Evolutionary conservation across 2,113 vertebrate species (phyloP), one percentile per base, ranked within the genome.

Genomic region (Xiphophorus couchianus): DNA sequence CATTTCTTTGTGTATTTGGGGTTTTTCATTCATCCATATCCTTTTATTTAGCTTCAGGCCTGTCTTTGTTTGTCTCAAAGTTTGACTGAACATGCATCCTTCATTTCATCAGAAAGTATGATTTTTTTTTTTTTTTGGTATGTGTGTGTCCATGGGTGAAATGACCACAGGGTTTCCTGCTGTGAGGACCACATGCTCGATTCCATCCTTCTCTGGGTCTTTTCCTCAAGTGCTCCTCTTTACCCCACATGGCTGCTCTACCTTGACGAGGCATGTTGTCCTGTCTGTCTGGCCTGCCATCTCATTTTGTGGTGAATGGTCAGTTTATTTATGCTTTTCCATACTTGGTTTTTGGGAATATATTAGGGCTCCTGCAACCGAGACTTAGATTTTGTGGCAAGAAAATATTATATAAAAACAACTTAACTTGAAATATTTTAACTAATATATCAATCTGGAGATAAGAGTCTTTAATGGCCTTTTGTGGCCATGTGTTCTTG

Each of bases 91-190:
- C 81, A 70, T 84, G 85, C 87, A 85, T 84, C 66, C 76, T 81
- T 83, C 78, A 80, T 86, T 76, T 79, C 83, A 87, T 89, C 87
- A 77, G 76, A 72, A 69, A 31, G 66, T 80, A 71, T 62, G 60
- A 74, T 71, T 82, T 12, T 12, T 35, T 35, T 6, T 37, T 11
- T 11, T 37, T 37, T 37, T 37, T 83, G 82, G 76, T 78, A 28
- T 77, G 71, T 87, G 90, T 91, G 83, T 90, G 80, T 88, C 82
- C 85, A 89, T 88, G 89, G 87, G 81, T 91, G 89, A 93, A 92
- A 91, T 93, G 88, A 84, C 88, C 87, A 84, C 79, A 78, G 73
- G 79, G 78, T 69, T 81, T 88, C 82, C 89, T 44, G 66, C 90
- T 81, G 86, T 58, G 82, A 78, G 78, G 83, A 84, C 84, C 86